Percentiles rank a stretch among this genome's conserved stretches.
Evolutionary conservation across 2,797 vertebrate genomes (phyloP).

Genomic region (Chelidonichthys spinosus): DNA sequence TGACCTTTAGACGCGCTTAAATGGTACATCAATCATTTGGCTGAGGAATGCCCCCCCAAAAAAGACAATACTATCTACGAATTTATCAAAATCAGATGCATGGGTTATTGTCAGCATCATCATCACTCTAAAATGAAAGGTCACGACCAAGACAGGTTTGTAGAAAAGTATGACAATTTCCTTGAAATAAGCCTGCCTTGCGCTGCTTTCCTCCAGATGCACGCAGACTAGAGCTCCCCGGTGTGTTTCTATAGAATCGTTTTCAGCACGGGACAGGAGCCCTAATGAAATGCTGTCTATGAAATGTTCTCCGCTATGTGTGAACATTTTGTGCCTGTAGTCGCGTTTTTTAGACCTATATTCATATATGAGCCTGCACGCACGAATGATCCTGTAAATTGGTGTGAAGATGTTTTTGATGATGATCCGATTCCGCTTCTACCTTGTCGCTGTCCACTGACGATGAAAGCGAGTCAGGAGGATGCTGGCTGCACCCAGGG

Average conservation of each 20-base stretch:
- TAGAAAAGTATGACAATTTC: constrained; percentile 2
- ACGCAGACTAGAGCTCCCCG: constrained; percentile 2
- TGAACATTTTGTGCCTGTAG: constrained; percentile 22
- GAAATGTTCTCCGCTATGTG: constrained; percentile 18
- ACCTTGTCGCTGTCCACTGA: constrained; percentile 89
- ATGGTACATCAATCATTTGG: constrained; percentile 51
- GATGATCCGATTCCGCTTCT: constrained; percentile 56
- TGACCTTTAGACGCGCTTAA: constrained; percentile 63
- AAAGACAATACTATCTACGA: constrained; percentile 8
- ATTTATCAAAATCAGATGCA: constrained; percentile 20
- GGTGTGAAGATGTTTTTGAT: neutral
- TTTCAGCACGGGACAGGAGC: constrained; percentile 8
- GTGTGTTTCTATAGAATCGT: constrained; percentile 22
- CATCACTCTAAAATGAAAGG: constrained; percentile 51
- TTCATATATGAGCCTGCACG: neutral
- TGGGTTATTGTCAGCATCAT: constrained; percentile 16
- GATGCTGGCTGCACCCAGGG: constrained; percentile 88
- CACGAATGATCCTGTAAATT: constrained; percentile 1
- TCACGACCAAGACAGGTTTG: constrained; percentile 49
- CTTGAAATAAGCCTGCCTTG: neutral
- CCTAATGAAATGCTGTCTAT: constrained; percentile 19
- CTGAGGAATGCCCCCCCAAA: constrained; percentile 15
- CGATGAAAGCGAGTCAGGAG: constrained; percentile 89
- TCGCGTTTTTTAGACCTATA: neutral
- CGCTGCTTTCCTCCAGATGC: neutral